Conservation (phyloP, 53 echinoderm and acorn worm genomes). For the Echinarachnius parma region DNA sequence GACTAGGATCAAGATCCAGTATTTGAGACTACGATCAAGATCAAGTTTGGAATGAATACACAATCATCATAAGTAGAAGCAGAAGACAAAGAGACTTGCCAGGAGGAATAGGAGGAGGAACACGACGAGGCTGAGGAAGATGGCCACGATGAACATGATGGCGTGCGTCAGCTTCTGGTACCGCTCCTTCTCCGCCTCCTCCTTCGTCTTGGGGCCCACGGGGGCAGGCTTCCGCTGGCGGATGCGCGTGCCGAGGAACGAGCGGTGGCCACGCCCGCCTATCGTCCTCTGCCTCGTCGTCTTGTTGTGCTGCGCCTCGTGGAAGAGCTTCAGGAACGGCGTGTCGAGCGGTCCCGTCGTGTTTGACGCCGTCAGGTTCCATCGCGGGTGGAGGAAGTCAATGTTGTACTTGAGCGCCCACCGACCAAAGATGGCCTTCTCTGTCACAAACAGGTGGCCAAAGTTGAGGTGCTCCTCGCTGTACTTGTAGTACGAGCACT, state of each 20-base stretch:
- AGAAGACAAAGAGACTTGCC: conserved; percentile 99
- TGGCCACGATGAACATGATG: conserved; percentile 94
- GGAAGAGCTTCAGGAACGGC: conserved; percentile 85
- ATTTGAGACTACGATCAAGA: too few relatives aligned
- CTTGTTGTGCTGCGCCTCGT: conserved; percentile 87
- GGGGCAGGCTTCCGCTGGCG: conserved; percentile 59
- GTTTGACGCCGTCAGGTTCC: conserved; percentile 76
- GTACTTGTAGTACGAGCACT: conserved; percentile 94
- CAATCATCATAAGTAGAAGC: conserved; percentile 76
- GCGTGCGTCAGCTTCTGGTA: conserved; percentile 93
- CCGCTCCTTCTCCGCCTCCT: conserved; percentile 86
- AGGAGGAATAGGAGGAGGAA: conserved; percentile 89
- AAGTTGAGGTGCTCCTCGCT: conserved; percentile 84
- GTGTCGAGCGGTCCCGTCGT: conserved; percentile 79
- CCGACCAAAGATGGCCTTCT: conserved; percentile 95
- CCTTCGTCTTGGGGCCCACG: conserved; percentile 84
- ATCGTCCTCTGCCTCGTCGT: conserved; percentile 42
- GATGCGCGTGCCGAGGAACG: conserved; percentile 45
- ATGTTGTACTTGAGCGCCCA: conserved; percentile 94
- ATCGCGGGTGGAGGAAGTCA: conserved; percentile 82
- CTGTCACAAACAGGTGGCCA: conserved; percentile 92
- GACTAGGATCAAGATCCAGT: too few relatives aligned
- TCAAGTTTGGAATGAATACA: too few relatives aligned
- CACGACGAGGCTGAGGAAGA: conserved; percentile 87
- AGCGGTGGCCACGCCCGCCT: conserved; percentile 49